A percentile compares a stretch with the other conserved stretches of the same genome.
Conservation (phyloP, 2,113 vertebrate species). For the Cheilinus undulatus region DNA sequence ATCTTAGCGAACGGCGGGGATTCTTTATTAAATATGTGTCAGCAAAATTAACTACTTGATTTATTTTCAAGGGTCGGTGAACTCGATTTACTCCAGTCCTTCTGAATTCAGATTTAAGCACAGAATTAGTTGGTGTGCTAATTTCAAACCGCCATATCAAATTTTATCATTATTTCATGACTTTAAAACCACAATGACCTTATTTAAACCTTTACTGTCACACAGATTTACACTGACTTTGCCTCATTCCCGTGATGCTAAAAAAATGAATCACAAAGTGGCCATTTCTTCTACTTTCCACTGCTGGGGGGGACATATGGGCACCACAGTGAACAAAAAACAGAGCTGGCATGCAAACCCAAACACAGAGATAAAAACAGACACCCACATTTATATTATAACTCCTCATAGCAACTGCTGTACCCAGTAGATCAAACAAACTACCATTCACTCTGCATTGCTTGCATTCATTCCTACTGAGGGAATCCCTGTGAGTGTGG, state of each 20-base stretch:
- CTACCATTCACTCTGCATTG: constrained; percentile 60
- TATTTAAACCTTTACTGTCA: constrained; percentile 22
- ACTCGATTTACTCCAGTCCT: not conserved
- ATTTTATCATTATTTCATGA: not conserved
- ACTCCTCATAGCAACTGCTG: constrained; percentile 50
- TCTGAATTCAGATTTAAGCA: not conserved
- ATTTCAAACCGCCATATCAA: not conserved
- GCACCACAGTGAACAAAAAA: constrained; percentile 18
- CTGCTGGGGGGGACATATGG: constrained; percentile 26
- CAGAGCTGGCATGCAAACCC: constrained; percentile 11
- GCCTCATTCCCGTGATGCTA: constrained; percentile 34
- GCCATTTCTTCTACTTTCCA: constrained; percentile 69
- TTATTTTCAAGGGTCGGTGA: constrained; percentile 21
- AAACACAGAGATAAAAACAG: constrained; percentile 22
- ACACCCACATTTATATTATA: constrained; percentile 32
- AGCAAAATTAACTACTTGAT: constrained; percentile 1
- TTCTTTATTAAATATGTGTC: constrained; percentile 3
- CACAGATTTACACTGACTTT: constrained; percentile 3
- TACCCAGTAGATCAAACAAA: constrained; percentile 68
- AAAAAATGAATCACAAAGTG: constrained; percentile 48
- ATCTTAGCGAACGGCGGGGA: not conserved
- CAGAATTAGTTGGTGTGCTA: not conserved
- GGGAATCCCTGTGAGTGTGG: constrained; percentile 63
- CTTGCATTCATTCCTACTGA: constrained; percentile 73
- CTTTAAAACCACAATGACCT: not conserved